Base-by-base conservation (phyloP, 2,797 vertebrate genomes). In the Balearica regulorum region DNA sequence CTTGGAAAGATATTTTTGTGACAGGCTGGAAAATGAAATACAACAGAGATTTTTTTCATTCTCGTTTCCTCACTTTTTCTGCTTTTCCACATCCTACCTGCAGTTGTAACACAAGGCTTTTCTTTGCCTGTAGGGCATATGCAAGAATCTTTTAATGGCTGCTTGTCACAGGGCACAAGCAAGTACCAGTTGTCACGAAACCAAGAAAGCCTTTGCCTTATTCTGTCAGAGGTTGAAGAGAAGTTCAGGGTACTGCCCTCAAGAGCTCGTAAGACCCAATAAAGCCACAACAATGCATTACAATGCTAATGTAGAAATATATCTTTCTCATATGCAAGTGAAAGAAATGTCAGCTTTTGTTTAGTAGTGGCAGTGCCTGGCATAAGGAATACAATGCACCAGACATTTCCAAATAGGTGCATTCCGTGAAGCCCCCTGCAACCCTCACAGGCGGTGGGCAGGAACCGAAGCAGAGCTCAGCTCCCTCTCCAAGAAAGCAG, bases 301-400 rank as follows among this genome's bases (percentile, higher is more conserved):
- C 15, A 57, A 60, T 5, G 8, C 25, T 24, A 15, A 19, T 0
- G 1, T 16, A 35, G 53, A 86, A 78, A 61, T 21, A 1, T 1
- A 33, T n/a, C 20, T 62, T 46, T 55, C 61, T 37, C 58, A 79
- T 11, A 28, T 0, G 1, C 12, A 44, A 71, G n/a, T 3, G 43
- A 53, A 41, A 76, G 53, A 62, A 87, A 48, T 3, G 37, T 51
- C 25, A 78, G 49, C 18, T 80, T 85, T n/a, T 72, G 9, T 26
- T 57, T 33, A 66, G 64, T 17, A 53, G 31, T 14, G 31, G 12
- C 29, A 43, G 26, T 53, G 31, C 33, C 57, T 60, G 82, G 49
- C 6, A 5, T 12, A 33, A 49, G 53, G 31, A 73, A 57, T 4
- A 31, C 35, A 43, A 11, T 1, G 17, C 22, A 33, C 5, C 29